Evolutionary conservation across 2,113 vertebrate genomes (phyloP).

Genomic region (Budorcas taxicolor): DNA sequence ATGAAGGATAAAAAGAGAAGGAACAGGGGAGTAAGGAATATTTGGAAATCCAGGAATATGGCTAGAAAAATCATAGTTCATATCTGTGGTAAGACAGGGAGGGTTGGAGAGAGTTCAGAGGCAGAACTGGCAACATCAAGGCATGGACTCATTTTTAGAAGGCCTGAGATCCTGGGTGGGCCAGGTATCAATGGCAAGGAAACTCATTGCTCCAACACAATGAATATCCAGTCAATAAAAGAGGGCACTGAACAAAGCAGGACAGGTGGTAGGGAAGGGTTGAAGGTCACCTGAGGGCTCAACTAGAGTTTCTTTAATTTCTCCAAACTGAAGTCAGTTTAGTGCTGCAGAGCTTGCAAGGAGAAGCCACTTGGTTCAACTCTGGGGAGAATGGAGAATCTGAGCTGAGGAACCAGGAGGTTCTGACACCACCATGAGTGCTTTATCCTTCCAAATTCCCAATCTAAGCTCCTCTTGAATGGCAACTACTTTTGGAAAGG

Average conservation of each 20-base stretch:
- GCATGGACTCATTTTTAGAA: not conserved
- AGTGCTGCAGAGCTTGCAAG: not conserved
- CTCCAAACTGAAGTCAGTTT: not conserved
- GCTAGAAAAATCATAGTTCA: not conserved
- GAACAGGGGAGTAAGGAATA: not conserved
- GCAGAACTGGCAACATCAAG: not conserved
- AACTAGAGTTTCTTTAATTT: not conserved
- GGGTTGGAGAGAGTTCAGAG: not conserved
- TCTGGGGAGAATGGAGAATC: not conserved
- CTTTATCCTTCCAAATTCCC: not conserved
- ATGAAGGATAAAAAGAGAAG: not conserved
- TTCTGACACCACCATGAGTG: not conserved
- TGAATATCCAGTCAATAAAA: not conserved
- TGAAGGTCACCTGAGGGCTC: not conserved
- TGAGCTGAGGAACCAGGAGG: not conserved
- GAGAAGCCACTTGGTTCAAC: not conserved
- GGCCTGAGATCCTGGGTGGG: not conserved
- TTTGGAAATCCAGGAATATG: not conserved
- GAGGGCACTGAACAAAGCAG: not conserved
- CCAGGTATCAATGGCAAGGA: not conserved
- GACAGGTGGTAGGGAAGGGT: not conserved
- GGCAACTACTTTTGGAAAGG: not conserved
- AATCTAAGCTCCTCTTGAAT: not conserved
- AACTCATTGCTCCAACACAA: no score
- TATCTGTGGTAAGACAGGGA: not conserved